phyloP scores from a whole-genome alignment of 2,888 invertebrate genomes.

The Drosophila buzzatii region DNA sequence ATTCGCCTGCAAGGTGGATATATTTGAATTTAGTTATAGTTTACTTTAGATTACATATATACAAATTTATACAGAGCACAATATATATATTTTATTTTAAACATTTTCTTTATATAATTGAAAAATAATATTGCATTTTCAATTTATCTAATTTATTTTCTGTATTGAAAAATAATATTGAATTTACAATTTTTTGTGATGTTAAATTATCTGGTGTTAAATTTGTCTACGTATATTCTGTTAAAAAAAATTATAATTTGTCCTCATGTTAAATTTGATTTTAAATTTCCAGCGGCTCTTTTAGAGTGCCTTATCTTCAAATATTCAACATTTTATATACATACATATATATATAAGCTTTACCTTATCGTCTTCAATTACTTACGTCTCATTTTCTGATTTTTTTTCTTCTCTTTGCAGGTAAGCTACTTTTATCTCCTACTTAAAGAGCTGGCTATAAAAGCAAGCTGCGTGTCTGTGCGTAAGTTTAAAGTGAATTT shows the following conservation, averaged over 20 bases:
- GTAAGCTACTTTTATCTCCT: slow-evolving; percentile 55
- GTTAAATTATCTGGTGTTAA: background rate
- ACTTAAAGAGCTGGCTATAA: slow-evolving; percentile 16
- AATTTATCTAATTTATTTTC: too few relatives aligned
- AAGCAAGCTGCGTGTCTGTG: slow-evolving; percentile 12
- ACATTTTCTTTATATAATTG: too few relatives aligned
- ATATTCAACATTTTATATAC: background rate
- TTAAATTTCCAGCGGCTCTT: too few relatives aligned
- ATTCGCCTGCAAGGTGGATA: too few relatives aligned
- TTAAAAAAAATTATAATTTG: too few relatives aligned
- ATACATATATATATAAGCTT: background rate
- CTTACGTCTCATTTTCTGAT: slow-evolving; percentile 11
- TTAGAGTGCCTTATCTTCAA: background rate
- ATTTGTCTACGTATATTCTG: too few relatives aligned
- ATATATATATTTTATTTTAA: too few relatives aligned
- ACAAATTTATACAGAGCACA: too few relatives aligned
- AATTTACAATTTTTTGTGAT: background rate
- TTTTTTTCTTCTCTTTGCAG: slow-evolving; percentile 54
- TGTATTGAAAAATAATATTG: too few relatives aligned
- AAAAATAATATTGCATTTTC: too few relatives aligned
- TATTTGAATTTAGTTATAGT: too few relatives aligned
- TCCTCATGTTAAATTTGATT: background rate
- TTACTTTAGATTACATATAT: too few relatives aligned
- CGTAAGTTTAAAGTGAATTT: slow-evolving; percentile 10
- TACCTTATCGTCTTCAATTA: slow-evolving; percentile 2